Conservation (phyloP, 1,140 invertebrate species). For the Ladona fulva region DNA sequence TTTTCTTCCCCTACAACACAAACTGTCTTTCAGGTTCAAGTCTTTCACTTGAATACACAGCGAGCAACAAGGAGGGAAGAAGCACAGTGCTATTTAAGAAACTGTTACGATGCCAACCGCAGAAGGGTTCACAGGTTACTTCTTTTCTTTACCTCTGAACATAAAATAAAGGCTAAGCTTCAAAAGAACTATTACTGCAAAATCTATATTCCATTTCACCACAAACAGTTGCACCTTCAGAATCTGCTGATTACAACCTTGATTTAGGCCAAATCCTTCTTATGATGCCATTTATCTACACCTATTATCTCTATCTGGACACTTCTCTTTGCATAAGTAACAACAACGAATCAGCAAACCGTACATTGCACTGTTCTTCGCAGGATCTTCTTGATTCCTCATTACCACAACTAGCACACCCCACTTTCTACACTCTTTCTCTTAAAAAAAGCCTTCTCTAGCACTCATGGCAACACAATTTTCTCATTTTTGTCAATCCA, state of each 20-base stretch:
- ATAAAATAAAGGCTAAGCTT: not conserved
- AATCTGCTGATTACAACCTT: not conserved
- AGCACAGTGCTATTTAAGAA: not conserved
- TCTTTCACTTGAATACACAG: not conserved
- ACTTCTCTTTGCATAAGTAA: not conserved
- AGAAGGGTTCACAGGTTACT: not conserved
- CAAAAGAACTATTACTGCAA: not conserved
- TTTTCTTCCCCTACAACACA: not conserved
- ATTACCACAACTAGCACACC: not conserved
- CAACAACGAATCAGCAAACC: not conserved
- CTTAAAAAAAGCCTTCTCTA: not conserved
- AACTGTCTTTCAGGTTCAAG: not conserved
- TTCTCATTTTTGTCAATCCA: not conserved
- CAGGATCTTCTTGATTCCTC: not conserved
- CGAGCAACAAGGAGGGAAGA: not conserved
- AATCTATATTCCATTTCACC: not conserved
- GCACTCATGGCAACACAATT: not conserved
- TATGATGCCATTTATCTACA: not conserved
- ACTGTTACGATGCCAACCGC: not conserved
- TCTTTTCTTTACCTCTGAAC: not conserved
- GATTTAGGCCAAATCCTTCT: not conserved
- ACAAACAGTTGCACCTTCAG: not conserved
- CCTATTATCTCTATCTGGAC: not conserved
- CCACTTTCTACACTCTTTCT: not conserved
- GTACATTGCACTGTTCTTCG: not conserved